Evolutionary conservation across 2,888 invertebrate genomes (phyloP).

Genomic region (Drosophila barbarae): DNA sequence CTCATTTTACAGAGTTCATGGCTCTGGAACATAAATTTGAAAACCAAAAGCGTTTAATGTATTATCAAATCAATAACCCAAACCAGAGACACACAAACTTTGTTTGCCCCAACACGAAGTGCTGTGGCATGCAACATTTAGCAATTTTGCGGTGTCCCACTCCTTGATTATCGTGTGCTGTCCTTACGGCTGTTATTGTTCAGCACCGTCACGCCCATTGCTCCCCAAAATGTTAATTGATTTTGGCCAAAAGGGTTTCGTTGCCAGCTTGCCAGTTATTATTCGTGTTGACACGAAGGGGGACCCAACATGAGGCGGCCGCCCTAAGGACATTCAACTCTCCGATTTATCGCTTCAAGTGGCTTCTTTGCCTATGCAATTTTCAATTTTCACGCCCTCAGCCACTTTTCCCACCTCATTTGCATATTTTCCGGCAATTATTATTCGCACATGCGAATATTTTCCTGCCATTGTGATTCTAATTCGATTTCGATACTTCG

Average conservation of each 20-base stretch:
- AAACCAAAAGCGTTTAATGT: conserved; percentile 14
- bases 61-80: conserved; percentile 55
- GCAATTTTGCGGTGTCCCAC: conserved; percentile 53
- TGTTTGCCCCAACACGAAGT: conserved; percentile 29
- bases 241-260: conserved; percentile 34
- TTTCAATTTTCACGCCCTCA: conserved; percentile 18
- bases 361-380: conserved; percentile 13
- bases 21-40: conserved; percentile 9
- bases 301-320: conserved; percentile 10
- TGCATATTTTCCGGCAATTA: conserved; percentile 72
- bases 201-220: conserved; percentile 46
- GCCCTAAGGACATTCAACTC: conserved; percentile 57
- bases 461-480: conserved; percentile 45
- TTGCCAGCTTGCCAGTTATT: conserved; percentile 10
- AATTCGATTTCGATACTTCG: conserved; percentile 64
- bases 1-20: conserved; percentile 9
- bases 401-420: conserved; percentile 51
- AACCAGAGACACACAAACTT: conserved; percentile 1
- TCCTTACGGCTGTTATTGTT: conserved; percentile 32
- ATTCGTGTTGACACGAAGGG: conserved; percentile 30
- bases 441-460: conserved; percentile 66
- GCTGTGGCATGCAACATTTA: conserved; percentile 47
- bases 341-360: conserved; percentile 17
- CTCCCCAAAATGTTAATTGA: conserved; percentile 55
- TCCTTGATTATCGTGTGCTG: conserved; percentile 36